These are phyloP conservation scores for Caenorhabditis latens DNA, from an alignment of 1,140 invertebrate species.

Conservation along the genomic window DNA sequence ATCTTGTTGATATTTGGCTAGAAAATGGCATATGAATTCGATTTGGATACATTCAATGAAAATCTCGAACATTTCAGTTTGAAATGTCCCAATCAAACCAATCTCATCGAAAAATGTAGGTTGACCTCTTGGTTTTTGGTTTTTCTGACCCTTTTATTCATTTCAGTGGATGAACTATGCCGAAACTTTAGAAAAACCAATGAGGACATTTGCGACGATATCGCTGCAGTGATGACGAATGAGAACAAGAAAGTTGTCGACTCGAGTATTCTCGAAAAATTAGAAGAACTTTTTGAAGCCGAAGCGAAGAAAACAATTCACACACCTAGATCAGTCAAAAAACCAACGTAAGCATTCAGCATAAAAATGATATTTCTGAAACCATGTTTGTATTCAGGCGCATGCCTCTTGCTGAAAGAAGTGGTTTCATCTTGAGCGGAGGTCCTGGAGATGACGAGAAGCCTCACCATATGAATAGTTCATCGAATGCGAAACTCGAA, in stretches of 20 bases:
- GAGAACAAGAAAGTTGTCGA: neutral
- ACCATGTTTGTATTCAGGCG: neutral
- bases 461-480: neutral
- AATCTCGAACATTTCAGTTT: neutral
- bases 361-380: neutral
- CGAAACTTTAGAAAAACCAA: neutral
- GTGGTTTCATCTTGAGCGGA: conserved; percentile 25
- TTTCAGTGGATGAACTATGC: conserved; percentile 33
- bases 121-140: neutral
- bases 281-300: neutral
- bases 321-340: conserved; percentile 27
- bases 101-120: conserved; percentile 21
- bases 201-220: neutral
- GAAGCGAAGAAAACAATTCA: neutral
- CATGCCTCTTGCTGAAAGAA: conserved; percentile 2
- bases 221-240: conserved; percentile 18
- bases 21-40: conserved; percentile 34
- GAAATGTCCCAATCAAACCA: neutral
- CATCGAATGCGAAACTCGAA: neutral
- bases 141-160: neutral
- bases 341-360: neutral
- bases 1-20: neutral
- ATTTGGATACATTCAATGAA: conserved; percentile 15
- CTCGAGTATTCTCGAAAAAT: neutral
- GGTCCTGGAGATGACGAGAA: conserved; percentile 10